phyloP scores from a whole-genome alignment of 2,888 invertebrate species.

The Notodonta dromedarius region DNA sequence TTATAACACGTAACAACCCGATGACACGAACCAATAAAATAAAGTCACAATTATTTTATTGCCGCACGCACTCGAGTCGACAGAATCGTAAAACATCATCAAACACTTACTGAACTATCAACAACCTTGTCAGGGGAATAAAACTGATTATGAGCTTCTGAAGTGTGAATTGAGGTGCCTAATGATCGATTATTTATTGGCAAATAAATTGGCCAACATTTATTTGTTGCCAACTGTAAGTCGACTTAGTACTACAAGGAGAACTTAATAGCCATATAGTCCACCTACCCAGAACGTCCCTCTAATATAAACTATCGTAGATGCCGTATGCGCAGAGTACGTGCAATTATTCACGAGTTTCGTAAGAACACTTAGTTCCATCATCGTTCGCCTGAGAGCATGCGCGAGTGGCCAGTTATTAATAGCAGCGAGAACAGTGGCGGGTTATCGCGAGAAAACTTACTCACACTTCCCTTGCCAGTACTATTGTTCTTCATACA shows the following conservation, averaged over 20 bases:
- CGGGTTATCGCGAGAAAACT: slow-evolving; percentile 45
- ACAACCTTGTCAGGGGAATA: neutral
- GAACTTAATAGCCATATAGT: too few relatives aligned
- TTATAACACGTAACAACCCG: neutral
- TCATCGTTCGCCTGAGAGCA: slow-evolving; percentile 39
- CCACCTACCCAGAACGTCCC: neutral
- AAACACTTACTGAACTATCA: neutral
- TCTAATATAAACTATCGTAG: neutral
- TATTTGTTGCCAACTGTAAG: too few relatives aligned
- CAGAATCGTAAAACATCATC: slow-evolving; percentile 1
- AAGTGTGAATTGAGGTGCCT: neutral
- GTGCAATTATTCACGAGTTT: slow-evolving; percentile 23
- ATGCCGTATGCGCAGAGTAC: neutral
- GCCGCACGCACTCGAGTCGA: neutral
- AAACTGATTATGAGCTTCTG: slow-evolving; percentile 1
- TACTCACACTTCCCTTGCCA: slow-evolving; percentile 28
- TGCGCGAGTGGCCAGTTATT: slow-evolving; percentile 38
- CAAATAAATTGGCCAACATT: too few relatives aligned
- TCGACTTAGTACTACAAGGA: too few relatives aligned
- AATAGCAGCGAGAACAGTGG: slow-evolving; percentile 34
- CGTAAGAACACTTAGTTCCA: slow-evolving; percentile 42
- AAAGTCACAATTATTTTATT: neutral
- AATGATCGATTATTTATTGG: neutral
- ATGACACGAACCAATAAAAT: slow-evolving; percentile 1
- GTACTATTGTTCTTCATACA: neutral